Evolutionary conservation across 2,113 vertebrate species (phyloP), one percentile per base, ranked within the genome.

Genomic region (Hippotragus niger): DNA sequence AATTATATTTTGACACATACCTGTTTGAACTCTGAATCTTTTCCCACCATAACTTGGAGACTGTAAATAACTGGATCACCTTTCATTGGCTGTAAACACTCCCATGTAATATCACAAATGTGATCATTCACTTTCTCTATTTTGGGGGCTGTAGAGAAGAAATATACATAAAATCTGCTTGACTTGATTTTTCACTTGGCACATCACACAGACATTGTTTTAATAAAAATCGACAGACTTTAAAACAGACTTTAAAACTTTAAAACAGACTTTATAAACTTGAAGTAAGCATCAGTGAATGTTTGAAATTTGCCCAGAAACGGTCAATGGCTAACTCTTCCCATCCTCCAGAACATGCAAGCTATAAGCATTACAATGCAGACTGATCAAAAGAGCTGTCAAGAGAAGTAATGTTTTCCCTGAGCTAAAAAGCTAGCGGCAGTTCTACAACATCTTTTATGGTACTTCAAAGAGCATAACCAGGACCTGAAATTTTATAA

Each of bases 1-100:
- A 86, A 94, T n/a, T 91, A 3, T 82, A 94, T 31, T 33, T 87
- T 92, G 31, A 36, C 52, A 98, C 97, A 89, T 99, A 99, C 99
- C 99, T 99, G 99, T 99, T 99, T 99, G 98, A 99, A 99, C 90
- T 99, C 99, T 0, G 99, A 99, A 98, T 99, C 99, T 98, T 99
- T 99, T 95, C 99, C 99, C 98, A 99, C 98, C 99, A 99, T 99
- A 98, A 99, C 99, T 98, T 99, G 99, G 98, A 99, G 98, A 97
- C 99, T 99, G 98, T 99, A 99, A 98, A 99, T 99, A 97, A 99
- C 96, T 31, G 99, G 99, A 98, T 99, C 99, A 47, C 99, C 99
- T 97, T 99, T 99, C 99, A 99, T 99, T 94, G 99, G 99, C 40
- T 98, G 98, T 95, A 99, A 98, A 96, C 99, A 97, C 98, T 99